Conservation (phyloP, 2,113 vertebrate genomes). For the Sapayoa aenigma region DNA sequence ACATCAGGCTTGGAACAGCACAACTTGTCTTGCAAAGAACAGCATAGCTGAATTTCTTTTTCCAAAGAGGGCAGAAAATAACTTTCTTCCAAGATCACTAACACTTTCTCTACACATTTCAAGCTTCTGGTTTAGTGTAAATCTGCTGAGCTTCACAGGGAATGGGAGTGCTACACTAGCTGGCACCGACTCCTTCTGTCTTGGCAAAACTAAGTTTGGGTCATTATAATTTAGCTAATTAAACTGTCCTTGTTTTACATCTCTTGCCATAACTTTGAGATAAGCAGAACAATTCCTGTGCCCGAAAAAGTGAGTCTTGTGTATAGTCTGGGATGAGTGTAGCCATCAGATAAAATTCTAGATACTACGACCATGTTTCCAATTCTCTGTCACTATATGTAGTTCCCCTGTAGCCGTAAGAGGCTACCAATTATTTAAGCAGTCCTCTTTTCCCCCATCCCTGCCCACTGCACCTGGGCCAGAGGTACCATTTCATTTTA, state of each 20-base stretch:
- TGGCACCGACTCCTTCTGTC: neutral
- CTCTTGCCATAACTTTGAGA: neutral
- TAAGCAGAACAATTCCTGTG: neutral
- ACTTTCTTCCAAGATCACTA: neutral
- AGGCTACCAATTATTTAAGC: neutral
- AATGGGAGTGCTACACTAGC: fast-evolving
- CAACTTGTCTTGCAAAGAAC: neutral
- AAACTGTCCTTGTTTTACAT: neutral
- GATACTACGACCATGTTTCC: neutral
- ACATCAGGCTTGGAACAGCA: neutral
- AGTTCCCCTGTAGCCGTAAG: neutral
- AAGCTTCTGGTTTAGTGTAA: neutral
- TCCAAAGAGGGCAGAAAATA: neutral
- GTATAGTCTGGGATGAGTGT: neutral
- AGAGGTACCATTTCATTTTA: neutral
- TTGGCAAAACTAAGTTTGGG: neutral
- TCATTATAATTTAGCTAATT: neutral
- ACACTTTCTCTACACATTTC: neutral
- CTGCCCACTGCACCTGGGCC: neutral
- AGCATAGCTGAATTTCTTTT: neutral
- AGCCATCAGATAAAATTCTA: neutral
- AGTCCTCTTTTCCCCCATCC: neutral
- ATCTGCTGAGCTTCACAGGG: neutral
- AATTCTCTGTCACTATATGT: neutral
- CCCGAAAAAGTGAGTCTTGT: neutral